Evolutionary conservation across 2,797 vertebrate genomes (phyloP), one percentile per base, ranked within the genome.

Genomic region (Gymnocypris eckloni): DNA sequence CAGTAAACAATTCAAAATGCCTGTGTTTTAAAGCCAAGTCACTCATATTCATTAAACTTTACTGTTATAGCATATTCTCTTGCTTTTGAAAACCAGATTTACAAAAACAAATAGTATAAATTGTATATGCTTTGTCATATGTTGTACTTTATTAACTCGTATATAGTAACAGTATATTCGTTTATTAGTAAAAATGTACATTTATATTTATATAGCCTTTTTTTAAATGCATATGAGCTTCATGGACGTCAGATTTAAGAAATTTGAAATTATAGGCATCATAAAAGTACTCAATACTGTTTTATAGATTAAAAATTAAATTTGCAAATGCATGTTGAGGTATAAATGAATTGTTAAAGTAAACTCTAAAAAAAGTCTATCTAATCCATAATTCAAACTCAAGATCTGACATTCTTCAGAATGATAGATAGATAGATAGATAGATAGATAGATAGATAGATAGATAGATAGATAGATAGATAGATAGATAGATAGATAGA

Each of bases 1-100:
- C 43, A 64, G 54, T 64, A 86, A 73, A 86, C 69, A 73, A 66
- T 81, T 81, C 54, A 73, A 20, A 70, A 66, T 22, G 8, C 18
- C n/a, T 13, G 15, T n/a, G 39, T 66, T 72, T 72, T 59, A 39
- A 77, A 77, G 48, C 50, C 22, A 71, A 45, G 16, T 56, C 15
- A 69, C 70, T n/a, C 48, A 84, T 84, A 79, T 78, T 33, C 11
- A 71, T 84, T 52, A 2, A 43, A 66, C 59, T 76, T 52, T 25
- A 22, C 25, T 50, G 25, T 16, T 75, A 64, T 20, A 43, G 52
- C 22, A 72, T 16, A 61, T 39, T 41, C 61, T 67, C 6, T 7
- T 69, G 25, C 5, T 33, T 76, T 77, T 39, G n/a, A 39, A 7
- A 11, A 66, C 41, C n/a, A 45, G 25, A 79, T 64, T 79, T 79